phyloP scores from a whole-genome alignment of 1,140 invertebrate genomes.

The Aphaenogaster rudis region DNA sequence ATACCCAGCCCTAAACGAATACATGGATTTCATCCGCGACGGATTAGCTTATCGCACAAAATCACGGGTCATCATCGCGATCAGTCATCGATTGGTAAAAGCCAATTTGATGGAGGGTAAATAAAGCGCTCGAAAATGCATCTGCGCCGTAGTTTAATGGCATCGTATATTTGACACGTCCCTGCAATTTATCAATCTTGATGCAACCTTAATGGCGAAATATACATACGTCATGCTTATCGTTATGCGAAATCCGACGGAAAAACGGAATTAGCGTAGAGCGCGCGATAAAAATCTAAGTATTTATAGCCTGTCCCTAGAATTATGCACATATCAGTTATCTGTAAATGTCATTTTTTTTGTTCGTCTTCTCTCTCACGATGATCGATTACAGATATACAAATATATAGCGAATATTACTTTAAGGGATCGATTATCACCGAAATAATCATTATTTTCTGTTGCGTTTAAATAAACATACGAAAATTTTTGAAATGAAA shows the following conservation, averaged over 20 bases:
- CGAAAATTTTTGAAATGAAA: no score
- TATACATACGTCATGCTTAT: slow-evolving; percentile 50
- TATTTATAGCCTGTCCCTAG: slow-evolving; percentile 1
- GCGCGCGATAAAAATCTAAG: slow-evolving; percentile 32
- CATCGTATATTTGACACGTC: slow-evolving; percentile 50
- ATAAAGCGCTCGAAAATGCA: slow-evolving; percentile 62
- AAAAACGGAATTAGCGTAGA: slow-evolving; percentile 24
- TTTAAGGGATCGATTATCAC: not conserved
- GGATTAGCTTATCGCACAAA: slow-evolving; percentile 45
- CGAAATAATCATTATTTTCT: not conserved
- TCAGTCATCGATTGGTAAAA: slow-evolving; percentile 57
- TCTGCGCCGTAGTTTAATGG: slow-evolving; percentile 44
- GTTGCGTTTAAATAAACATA: not conserved
- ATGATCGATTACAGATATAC: not conserved
- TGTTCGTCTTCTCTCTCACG: not conserved
- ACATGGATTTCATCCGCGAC: slow-evolving; percentile 31
- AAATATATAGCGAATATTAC: not conserved
- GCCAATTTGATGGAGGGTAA: slow-evolving; percentile 46
- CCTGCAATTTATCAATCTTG: slow-evolving; percentile 59
- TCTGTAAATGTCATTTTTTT: not conserved
- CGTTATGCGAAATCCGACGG: slow-evolving; percentile 36
- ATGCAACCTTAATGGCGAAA: slow-evolving; percentile 50
- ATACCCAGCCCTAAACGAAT: not conserved
- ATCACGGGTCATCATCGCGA: slow-evolving; percentile 4
- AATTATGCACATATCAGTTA: not conserved